Conservation (phyloP, 2,888 invertebrate species). For the Mythimna ferrago region DNA sequence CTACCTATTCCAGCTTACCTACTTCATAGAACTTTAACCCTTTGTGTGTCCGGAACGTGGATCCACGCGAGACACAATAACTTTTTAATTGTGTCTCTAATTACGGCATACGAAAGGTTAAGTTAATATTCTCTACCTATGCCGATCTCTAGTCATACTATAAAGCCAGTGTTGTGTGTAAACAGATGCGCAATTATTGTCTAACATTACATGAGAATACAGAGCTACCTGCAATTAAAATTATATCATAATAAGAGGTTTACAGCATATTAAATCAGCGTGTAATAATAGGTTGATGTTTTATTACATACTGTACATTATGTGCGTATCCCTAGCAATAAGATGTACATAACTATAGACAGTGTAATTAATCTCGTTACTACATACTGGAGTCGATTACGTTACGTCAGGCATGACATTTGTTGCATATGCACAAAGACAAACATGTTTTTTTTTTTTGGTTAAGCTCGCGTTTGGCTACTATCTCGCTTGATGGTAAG, state of each 20-base stretch:
- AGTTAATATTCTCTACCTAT: too few species aligned
- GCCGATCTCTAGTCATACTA: neutral
- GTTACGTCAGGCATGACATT: constrained; percentile 25
- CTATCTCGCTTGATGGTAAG: too few species aligned
- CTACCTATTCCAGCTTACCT: too few species aligned
- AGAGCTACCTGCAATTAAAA: constrained; percentile 31
- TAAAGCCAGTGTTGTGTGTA: constrained; percentile 2
- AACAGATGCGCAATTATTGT: constrained; percentile 20
- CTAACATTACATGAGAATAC: constrained; percentile 18
- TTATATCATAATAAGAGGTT: constrained; percentile 51
- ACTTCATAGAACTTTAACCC: too few species aligned
- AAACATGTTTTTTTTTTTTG: too few species aligned
- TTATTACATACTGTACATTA: constrained; percentile 43
- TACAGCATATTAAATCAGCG: constrained; percentile 32
- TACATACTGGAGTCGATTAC: constrained; percentile 30
- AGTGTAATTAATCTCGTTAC: constrained; percentile 52
- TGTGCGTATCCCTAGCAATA: constrained; percentile 32
- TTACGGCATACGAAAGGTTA: too few species aligned
- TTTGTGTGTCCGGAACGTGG: too few species aligned
- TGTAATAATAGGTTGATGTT: constrained; percentile 39
- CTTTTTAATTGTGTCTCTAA: too few species aligned
- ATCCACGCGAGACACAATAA: too few species aligned
- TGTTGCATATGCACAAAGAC: constrained; percentile 15
- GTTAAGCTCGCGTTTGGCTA: too few species aligned
- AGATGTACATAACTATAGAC: constrained; percentile 30